Conservation (phyloP, 2,888 invertebrate species). For the Hartigia nigra region DNA sequence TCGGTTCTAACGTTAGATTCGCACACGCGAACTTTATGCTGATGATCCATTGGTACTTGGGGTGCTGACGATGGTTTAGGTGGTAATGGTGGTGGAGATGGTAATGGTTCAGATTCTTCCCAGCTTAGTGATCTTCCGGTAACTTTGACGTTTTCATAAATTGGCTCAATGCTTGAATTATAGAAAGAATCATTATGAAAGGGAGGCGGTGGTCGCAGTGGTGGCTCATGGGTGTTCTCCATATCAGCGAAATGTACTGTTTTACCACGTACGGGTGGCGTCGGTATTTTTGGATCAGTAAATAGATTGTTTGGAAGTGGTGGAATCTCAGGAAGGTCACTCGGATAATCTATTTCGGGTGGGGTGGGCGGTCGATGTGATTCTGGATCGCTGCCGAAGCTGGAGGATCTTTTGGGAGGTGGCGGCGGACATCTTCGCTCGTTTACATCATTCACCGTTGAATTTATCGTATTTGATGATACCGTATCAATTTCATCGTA, state of each 20-base stretch:
- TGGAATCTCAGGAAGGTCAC: constrained; percentile 37
- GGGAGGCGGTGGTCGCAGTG: constrained; percentile 17
- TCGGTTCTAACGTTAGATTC: constrained; percentile 22
- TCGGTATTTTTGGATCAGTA: constrained; percentile 23
- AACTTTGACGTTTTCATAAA: constrained; percentile 29
- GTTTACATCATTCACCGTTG: background rate
- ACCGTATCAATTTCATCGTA: background rate
- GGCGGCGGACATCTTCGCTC: constrained; percentile 11
- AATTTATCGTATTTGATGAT: background rate
- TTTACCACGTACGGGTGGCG: constrained; percentile 32
- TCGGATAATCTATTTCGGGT: constrained; percentile 39
- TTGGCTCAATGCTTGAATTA: background rate
- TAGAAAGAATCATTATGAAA: background rate
- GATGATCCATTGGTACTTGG: background rate
- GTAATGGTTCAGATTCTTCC: constrained; percentile 4
- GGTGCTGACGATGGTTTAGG: background rate
- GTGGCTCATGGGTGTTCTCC: constrained; percentile 7
- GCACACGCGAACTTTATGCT: constrained; percentile 14
- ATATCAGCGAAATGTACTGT: constrained; percentile 21
- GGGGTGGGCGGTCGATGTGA: constrained; percentile 36
- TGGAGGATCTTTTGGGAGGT: constrained; percentile 39
- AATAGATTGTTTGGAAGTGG: constrained; percentile 29
- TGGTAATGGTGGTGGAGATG: constrained; percentile 24
- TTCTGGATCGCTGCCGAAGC: constrained; percentile 38
- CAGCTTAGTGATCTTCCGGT: background rate